phyloP scores from a whole-genome alignment of 2,888 invertebrate species.

The Tachina lurida region DNA sequence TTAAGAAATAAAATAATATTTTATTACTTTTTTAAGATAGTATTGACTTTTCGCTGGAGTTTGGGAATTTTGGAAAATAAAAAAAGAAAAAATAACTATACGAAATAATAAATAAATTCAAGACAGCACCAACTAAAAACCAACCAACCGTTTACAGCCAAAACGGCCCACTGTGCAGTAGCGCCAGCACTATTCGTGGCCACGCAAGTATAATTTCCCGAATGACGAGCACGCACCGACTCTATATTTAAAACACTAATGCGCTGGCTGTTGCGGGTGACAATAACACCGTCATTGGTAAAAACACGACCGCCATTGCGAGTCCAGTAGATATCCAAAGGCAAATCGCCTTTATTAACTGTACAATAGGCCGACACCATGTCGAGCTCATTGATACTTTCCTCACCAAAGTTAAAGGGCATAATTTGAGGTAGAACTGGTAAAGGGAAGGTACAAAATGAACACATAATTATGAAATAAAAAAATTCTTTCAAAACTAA shows the following conservation, averaged over 20 bases:
- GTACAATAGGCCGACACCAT: conserved; percentile 87
- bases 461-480: neutral
- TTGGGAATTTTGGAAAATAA: neutral
- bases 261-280: conserved; percentile 73
- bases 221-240: conserved; percentile 86
- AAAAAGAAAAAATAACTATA: neutral
- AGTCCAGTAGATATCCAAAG: conserved; percentile 88
- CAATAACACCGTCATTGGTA: conserved; percentile 84
- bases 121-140: neutral
- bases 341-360: conserved; percentile 89
- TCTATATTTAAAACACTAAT: conserved; percentile 87
- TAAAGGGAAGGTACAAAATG: conserved; percentile 42
- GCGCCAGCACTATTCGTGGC: conserved; percentile 86
- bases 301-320: conserved; percentile 83
- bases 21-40: neutral
- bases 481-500: neutral
- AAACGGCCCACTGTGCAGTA: conserved; percentile 84
- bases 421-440: conserved; percentile 88
- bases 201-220: conserved; percentile 88
- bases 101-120: neutral
- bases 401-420: conserved; percentile 88
- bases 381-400: conserved; percentile 87
- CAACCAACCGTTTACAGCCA: conserved; percentile 84
- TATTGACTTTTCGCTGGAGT: neutral
- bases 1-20: too few relatives aligned